phyloP scores from a whole-genome alignment of 1,140 invertebrate genomes.

The Paramacrobiotus metropolitanus region DNA sequence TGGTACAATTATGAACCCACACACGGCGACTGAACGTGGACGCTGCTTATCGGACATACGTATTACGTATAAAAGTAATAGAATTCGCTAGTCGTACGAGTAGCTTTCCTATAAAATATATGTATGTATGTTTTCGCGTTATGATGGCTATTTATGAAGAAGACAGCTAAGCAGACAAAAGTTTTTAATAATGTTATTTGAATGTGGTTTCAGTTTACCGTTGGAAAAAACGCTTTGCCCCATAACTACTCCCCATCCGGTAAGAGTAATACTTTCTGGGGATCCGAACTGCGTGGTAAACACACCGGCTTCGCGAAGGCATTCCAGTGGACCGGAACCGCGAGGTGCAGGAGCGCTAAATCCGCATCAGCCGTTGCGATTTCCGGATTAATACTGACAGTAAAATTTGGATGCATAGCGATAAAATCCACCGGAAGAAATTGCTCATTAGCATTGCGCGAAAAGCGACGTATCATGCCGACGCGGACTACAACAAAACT shows the following conservation, averaged over 20 bases:
- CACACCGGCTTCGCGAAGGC: background rate
- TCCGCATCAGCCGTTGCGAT: background rate
- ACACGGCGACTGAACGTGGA: too few species aligned
- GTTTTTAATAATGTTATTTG: too few species aligned
- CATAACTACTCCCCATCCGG: background rate
- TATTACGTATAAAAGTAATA: too few species aligned
- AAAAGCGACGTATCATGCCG: background rate
- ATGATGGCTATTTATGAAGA: too few species aligned
- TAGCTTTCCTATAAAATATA: too few species aligned
- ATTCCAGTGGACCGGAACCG: background rate
- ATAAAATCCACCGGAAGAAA: background rate
- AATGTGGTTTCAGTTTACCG: too few species aligned
- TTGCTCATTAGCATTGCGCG: background rate
- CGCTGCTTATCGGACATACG: too few species aligned
- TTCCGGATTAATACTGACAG: background rate
- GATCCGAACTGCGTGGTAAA: background rate
- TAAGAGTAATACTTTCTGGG: background rate
- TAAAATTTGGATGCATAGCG: background rate
- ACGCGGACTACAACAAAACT: background rate
- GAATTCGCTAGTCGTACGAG: too few species aligned
- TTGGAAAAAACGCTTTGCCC: background rate
- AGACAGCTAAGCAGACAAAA: too few species aligned
- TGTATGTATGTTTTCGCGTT: too few species aligned
- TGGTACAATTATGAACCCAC: too few species aligned
- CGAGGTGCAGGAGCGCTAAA: background rate